A percentile compares a stretch with the other conserved stretches of the same genome.
phyloP scores from a whole-genome alignment of 2,113 vertebrate species.

The Hippoglossus stenolepis region DNA sequence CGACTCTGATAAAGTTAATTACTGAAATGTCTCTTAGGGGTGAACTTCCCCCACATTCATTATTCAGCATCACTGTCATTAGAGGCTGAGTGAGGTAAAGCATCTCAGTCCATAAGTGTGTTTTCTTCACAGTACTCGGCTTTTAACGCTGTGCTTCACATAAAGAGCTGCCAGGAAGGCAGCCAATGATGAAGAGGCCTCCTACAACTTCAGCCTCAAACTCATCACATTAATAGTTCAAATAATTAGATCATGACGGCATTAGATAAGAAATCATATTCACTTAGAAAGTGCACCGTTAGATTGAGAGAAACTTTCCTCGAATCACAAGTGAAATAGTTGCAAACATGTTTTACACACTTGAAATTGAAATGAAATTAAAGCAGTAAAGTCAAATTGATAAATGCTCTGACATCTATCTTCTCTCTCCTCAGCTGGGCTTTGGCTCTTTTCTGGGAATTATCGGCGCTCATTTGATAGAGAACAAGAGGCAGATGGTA shows the following conservation, averaged over 20 bases:
- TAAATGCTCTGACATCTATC: conserved; percentile 41
- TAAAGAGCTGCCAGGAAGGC: conserved; percentile 2
- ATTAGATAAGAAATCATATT: not conserved
- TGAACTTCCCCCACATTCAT: conserved; percentile 66
- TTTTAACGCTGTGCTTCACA: conserved; percentile 25
- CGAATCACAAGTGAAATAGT: not conserved
- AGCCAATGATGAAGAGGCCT: not conserved
- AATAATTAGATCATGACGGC: not conserved
- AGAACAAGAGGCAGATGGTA: conserved; percentile 99
- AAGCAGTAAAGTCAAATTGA: conserved; percentile 15
- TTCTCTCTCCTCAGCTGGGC: conserved; percentile 89
- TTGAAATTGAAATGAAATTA: not conserved
- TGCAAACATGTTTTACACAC: not conserved
- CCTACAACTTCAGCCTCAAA: not conserved
- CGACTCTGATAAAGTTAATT: conserved; percentile 36
- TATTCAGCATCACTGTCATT: conserved; percentile 72
- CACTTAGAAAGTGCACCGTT: not conserved
- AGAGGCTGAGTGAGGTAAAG: conserved; percentile 55
- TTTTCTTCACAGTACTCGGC: conserved; percentile 39
- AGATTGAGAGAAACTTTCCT: not conserved
- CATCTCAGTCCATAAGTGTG: conserved; percentile 44
- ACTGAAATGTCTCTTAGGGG: conserved; percentile 35
- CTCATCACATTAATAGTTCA: not conserved
- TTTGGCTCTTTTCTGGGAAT: conserved; percentile 99
- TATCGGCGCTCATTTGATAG: conserved; percentile 96